A percentile compares a stretch with the other conserved stretches of the same genome.
Evolutionary conservation across 2,113 vertebrate species (phyloP).

Genomic region (Oenanthe melanoleuca): DNA sequence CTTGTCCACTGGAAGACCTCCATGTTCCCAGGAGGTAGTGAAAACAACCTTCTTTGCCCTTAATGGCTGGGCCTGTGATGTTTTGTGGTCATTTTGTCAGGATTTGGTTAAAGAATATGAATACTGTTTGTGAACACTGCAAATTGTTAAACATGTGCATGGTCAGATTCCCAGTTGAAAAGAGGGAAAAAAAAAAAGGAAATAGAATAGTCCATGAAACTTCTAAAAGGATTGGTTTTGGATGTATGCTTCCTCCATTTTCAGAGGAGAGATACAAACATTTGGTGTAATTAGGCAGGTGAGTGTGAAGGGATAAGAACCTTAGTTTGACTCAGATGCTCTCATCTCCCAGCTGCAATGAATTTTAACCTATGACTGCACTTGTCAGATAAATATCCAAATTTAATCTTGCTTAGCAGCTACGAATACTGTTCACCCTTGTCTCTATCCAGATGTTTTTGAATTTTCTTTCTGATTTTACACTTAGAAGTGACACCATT

Average conservation of each 20-base stretch:
- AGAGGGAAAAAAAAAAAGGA: too few species aligned
- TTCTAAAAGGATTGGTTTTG: background rate
- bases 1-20: background rate
- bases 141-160: background rate
- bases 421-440: background rate
- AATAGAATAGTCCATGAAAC: background rate
- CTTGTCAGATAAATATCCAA: background rate
- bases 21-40: fast-evolving
- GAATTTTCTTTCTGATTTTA: background rate
- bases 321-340: background rate
- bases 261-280: background rate
- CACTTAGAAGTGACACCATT: background rate
- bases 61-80: background rate
- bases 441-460: background rate
- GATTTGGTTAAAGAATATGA: background rate
- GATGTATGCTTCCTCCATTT: background rate
- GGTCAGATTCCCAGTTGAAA: fast-evolving
- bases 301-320: background rate
- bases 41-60: background rate
- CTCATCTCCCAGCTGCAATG: background rate
- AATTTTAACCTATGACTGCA: background rate
- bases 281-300: background rate
- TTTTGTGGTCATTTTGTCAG: background rate
- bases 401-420: background rate
- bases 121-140: fast-evolving